Base-by-base conservation (phyloP, 1,140 invertebrate genomes). In the Lucilia cuprina region DNA sequence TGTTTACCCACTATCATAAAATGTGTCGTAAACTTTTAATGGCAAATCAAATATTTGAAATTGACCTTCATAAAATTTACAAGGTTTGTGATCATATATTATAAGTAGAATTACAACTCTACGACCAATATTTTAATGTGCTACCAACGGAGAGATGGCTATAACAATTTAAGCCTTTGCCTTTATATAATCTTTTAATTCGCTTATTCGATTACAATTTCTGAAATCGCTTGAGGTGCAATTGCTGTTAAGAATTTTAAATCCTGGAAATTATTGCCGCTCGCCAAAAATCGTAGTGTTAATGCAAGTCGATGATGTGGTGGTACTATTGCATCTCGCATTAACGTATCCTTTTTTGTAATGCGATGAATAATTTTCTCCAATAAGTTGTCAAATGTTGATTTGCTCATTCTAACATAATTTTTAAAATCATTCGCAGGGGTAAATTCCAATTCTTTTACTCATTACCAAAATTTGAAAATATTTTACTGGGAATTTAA, bases 281-380 rank as follows among this genome's bases (percentile, higher is more conserved):
- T 88, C 49, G 89, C 88, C 50, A 90, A 82, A 85, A 85, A 90
- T 47, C 89, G 35, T 49, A 89, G 82, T 80, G 89, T 90, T 49
- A 89, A 77, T 55, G 87, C 86, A 30, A 89, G 84, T 84, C 87
- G 84, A 35, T 86, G 85, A 84, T 86, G 49, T 12, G 84, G 25
- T 17, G 87, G 35, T 82, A n/a, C n/a, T n/a, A 90, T 88, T 14
- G 87, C 86, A 85, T 86, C 84, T 83, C 88, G 82, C 74, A 85
- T 86, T 55, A 85, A 75, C 25, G 87, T 89, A 83, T 90, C 86
- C 84, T 87, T 50, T 85, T 86, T 87, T 13, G 60, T 55, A 14
- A 89, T 89, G 84, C 83, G 82, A 65, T 84, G 86, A 74, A 74
- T 84, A 77, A 89, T 84, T 75, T 84, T 75, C 13, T 83, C 74